Base-by-base conservation (phyloP, 2,888 invertebrate species). In the Scaptomyza cyrtandrae region DNA sequence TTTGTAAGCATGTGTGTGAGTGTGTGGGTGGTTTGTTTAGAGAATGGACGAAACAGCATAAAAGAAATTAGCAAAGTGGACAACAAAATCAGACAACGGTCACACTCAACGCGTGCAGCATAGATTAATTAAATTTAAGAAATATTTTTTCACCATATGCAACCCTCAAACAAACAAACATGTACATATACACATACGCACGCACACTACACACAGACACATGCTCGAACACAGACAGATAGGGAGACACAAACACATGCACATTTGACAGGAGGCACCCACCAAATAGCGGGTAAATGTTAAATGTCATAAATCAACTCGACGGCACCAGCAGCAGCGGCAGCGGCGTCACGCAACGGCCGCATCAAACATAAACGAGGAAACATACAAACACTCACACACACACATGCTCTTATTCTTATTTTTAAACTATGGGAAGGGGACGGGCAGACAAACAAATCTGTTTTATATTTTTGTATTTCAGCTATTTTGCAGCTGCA, bases 251-350 rank as follows among this genome's bases (percentile, higher is more conserved):
- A 54, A 3, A 58, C 54, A 56, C 24, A 57, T 14, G 31, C 44
- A 66, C 46, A 57, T 46, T 46, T 45, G 55, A 62, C 43, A 76
- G 44, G 52, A 62, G 46, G 62, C 74, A 71, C 66, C 69, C 74
- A 62, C 75, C 64, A 68, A 62, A 74, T 59, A 78, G 79, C 79
- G 75, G 78, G 62, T 70, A 76, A 74, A 84, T 86, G 73, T 80
- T 81, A 78, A 80, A 78, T 75, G 86, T 85, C 86, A 85, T 87
- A 88, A 85, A 87, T 85, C 88, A 84, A 78, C 59, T 49, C 69
- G 65, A 62, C 44, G 65, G 16, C 60, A 45, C 16, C 41, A 41
- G 39, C n/a, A 14, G 41, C 41, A 13, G 37, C 31, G 9, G 9
- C 37, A 39, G 41, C 41, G 41, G 71, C 71, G 62, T 66, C 83